Conservation (phyloP, 2,888 invertebrate genomes). For the Mythimna ferrago region DNA sequence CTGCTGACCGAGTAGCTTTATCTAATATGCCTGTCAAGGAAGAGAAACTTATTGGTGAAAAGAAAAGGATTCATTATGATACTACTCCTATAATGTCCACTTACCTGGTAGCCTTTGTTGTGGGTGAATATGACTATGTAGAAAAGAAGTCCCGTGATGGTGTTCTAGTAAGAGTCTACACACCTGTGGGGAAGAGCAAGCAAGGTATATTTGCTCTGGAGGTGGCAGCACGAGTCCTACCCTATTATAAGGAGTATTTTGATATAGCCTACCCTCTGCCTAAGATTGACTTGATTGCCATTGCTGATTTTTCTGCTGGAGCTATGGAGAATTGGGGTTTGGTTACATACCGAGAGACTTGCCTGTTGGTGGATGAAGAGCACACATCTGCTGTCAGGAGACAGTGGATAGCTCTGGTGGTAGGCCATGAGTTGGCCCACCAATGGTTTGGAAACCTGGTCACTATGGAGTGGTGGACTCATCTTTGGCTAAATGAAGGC, state of each 20-base stretch:
- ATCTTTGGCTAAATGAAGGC: conserved; percentile 98
- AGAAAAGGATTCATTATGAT: conserved; percentile 93
- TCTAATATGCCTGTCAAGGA: conserved; percentile 96
- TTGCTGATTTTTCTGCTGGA: conserved; percentile 98
- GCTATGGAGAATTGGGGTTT: conserved; percentile 99
- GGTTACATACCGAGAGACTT: conserved; percentile 98
- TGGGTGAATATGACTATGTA: conserved; percentile 98
- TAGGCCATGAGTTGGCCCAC: conserved; percentile 98
- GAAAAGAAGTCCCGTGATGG: conserved; percentile 96
- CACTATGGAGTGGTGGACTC: conserved; percentile 99
- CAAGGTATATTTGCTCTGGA: conserved; percentile 98
- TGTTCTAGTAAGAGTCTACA: conserved; percentile 95
- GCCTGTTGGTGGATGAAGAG: conserved; percentile 96
- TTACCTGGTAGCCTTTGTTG: conserved; percentile 97
- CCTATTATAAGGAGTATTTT: conserved; percentile 98
- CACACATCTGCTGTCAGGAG: conserved; percentile 96
- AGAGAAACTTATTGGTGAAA: conserved; percentile 84
- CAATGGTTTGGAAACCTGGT: conserved; percentile 99
- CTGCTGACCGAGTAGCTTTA: conserved; percentile 95
- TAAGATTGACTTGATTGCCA: conserved; percentile 98
- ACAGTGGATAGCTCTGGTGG: conserved; percentile 96
- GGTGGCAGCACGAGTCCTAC: conserved; percentile 97
- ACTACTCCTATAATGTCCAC: conserved; percentile 98
- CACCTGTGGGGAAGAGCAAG: conserved; percentile 97
- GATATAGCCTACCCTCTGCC: conserved; percentile 98